Conservation (phyloP, 2,797 vertebrate species). For the Chaenodraco wilsoni region DNA sequence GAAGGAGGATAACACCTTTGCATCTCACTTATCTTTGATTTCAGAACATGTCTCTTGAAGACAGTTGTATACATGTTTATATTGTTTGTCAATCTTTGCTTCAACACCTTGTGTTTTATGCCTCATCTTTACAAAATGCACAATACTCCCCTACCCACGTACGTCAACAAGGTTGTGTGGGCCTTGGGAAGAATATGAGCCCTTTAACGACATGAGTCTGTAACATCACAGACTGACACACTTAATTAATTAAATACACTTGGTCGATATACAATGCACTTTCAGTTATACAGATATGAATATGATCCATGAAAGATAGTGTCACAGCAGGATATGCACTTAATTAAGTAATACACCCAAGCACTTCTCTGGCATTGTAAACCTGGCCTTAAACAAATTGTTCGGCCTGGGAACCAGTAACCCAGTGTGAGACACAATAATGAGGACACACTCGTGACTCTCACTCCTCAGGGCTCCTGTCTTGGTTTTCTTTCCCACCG, state of each 20-base stretch:
- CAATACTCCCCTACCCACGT: background rate
- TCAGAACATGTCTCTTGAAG: background rate
- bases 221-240: background rate
- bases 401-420: background rate
- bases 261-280: too few species aligned
- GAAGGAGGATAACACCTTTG: background rate
- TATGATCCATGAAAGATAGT: too few species aligned
- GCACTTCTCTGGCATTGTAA: background rate
- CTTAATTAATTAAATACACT: too few species aligned
- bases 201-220: background rate
- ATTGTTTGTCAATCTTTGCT: slow-evolving; percentile 7
- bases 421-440: background rate
- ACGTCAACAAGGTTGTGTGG: background rate
- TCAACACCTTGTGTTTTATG: background rate
- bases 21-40: background rate
- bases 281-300: too few species aligned
- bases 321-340: too few species aligned
- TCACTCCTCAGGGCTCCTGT: slow-evolving; percentile 47
- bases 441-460: background rate
- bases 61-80: background rate
- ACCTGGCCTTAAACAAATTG: background rate
- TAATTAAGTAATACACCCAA: background rate
- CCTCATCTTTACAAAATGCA: background rate
- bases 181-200: background rate
- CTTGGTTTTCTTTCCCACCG: slow-evolving; percentile 66